Evolutionary conservation across 1,140 invertebrate genomes (phyloP).

Genomic region (Drosophila repleta): DNA sequence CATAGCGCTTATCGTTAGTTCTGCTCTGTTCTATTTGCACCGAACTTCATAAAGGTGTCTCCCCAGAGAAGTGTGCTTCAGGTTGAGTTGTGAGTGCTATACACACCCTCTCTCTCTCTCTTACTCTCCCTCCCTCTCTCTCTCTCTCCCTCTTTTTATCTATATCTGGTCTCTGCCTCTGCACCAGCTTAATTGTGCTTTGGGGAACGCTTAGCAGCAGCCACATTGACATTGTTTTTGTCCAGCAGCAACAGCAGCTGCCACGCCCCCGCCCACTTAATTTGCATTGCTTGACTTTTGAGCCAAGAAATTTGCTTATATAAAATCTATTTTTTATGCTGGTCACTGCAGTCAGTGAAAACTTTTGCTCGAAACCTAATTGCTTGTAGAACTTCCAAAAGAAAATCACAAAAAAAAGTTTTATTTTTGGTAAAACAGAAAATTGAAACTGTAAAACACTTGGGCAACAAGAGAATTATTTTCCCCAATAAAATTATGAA

Average conservation of each 20-base stretch:
- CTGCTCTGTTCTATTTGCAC: constrained; percentile 21
- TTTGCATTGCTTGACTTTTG: constrained; percentile 50
- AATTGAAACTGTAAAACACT: constrained; percentile 11
- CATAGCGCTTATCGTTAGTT: constrained; percentile 49
- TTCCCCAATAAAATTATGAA: no score
- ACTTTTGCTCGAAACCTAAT: constrained; percentile 30
- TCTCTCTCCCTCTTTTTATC: not conserved
- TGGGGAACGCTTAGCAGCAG: constrained; percentile 44
- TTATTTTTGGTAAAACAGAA: not conserved
- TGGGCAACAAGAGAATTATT: not conserved
- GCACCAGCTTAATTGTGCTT: constrained; percentile 42
- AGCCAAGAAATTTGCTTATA: constrained; percentile 44
- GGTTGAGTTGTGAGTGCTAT: constrained; percentile 31
- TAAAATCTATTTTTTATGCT: constrained; percentile 31
- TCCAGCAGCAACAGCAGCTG: not conserved
- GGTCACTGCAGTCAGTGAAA: constrained; percentile 17
- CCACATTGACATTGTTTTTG: constrained; percentile 43
- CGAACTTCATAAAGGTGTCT: constrained; percentile 46
- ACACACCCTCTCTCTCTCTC: not conserved
- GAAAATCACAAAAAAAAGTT: constrained; percentile 6
- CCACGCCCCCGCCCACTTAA: not conserved
- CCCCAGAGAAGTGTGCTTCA: constrained; percentile 40
- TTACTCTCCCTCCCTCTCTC: not conserved
- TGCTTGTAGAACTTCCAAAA: constrained; percentile 28
- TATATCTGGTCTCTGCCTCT: not conserved